Base-by-base conservation (phyloP, 2,888 invertebrate genomes). In the Agriotes lineatus region DNA sequence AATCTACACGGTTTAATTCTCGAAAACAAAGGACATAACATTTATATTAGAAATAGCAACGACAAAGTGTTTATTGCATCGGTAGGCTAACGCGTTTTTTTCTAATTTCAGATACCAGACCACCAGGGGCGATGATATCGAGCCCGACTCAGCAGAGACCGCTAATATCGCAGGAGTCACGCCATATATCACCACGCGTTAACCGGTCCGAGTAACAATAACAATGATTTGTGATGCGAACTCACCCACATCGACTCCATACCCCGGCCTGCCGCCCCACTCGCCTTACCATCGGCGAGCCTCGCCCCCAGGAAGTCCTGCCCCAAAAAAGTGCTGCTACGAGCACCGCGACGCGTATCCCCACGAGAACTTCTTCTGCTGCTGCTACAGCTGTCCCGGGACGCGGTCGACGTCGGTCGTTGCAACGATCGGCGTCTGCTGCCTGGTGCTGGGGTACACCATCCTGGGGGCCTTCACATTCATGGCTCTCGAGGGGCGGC, bases 391-490 rank as follows among this genome's bases (percentile, higher is more conserved):
- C 54, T 87, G 87, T 76, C 86, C 86, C 19, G 85, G 85, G 16
- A 81, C 83, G 5, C 83, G 84, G 0, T 82, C 85, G 16, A 83
- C 86, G 4, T 91, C 94, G 0, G 88, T 94, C 6, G 87, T 95
- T 73, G 93, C 94, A 6, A 94, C 95, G 77, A 87, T 95, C 37
- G 95, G 94, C 14, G 89, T 95, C 64, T 94, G 94, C 83, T 89
- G 92, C 74, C 88, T 97, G 62, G 96, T 97, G 14, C 89, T 97
- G 48, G 92, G 92, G 10, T 98, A 98, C 86, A 96, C 96, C 72
- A 89, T 97, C 56, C 88, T 96, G 77, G 97, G 97, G 10, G 97
- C 96, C 19, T 93, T 96, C 80, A 90, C 96, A 67, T 98, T 97
- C 85, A 92, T 94, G 84, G 92, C 93, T 10, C 86, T 95, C 63